Percentiles rank a stretch among this genome's conserved stretches.
Evolutionary conservation across 2,888 invertebrate genomes (phyloP).

Genomic region (Ferdinandea cuprea): DNA sequence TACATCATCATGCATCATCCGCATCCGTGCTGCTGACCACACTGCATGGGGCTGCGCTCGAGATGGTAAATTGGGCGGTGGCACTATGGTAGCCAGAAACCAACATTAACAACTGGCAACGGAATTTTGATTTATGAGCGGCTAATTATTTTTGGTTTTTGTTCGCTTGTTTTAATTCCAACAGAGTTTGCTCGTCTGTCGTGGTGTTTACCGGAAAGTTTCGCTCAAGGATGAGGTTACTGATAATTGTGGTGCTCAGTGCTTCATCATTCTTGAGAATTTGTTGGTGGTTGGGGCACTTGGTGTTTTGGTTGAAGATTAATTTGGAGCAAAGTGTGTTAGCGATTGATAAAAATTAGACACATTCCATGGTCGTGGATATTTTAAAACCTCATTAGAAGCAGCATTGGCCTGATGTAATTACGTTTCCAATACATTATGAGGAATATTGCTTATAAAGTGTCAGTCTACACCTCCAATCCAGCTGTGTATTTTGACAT

Average conservation of each 20-base stretch:
- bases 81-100: conserved; percentile 32
- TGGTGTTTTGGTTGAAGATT: conserved; percentile 36
- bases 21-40: conserved; percentile 62
- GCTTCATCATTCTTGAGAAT: conserved; percentile 57
- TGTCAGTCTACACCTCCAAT: neutral
- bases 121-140: conserved; percentile 70
- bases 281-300: neutral
- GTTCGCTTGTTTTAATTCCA: conserved; percentile 50
- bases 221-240: conserved; percentile 38
- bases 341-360: conserved; percentile 23
- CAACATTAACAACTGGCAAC: conserved; percentile 53
- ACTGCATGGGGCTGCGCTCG: conserved; percentile 24
- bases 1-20: conserved; percentile 73
- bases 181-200: conserved; percentile 43
- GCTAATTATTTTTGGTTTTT: conserved; percentile 63
- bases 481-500: neutral
- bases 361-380: too few species aligned
- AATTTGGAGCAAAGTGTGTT: conserved; percentile 46
- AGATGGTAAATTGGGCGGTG: conserved; percentile 32
- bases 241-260: conserved; percentile 58
- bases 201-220: conserved; percentile 35
- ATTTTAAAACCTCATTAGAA: too few species aligned
- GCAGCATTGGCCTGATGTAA: too few species aligned
- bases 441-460: neutral
- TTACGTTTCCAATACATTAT: neutral